Evolutionary conservation across 2,888 invertebrate species (phyloP), one percentile per base, ranked within the genome.

Genomic region (Drosophila ochracea): DNA sequence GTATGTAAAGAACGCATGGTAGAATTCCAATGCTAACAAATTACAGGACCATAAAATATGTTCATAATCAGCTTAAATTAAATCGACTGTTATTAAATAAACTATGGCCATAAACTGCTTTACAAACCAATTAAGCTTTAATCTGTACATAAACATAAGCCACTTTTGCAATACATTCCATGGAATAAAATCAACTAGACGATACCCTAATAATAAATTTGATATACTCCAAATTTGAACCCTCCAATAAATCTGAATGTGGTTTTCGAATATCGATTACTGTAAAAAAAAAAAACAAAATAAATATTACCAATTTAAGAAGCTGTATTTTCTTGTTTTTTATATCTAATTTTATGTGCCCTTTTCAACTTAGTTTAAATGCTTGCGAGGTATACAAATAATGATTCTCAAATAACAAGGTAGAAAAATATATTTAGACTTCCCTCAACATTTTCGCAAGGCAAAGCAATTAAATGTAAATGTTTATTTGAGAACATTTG

Each of bases 21-120:
- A 11, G 13, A 47, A 33, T 54, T 10, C 21, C 35, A 72, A 25
- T 63, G 10, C 47, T 33, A 2, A 11, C 43, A 33, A 41, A 58
- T 61, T 39, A 13, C 13, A 53, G 35, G 16, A 16, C 35, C 16
- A 35, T 31, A 31, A 43, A 58, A 57, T 72, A 50, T 59, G 58
- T 3, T 16, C 39, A 66, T 76, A 78, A 78, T 68, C 79, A 69
- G 76, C 69, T 72, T 72, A 54, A 79, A 67, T 68, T 25, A 54
- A 66, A 70, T 82, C 64, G 19, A 49, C 55, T 68, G 54, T 43
- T 16, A 43, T 58, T 69, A 70, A 68, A 78, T 69, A 67, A 62
- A 60, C 52, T 55, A 54, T 52, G 50, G 3, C 25, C 21, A 63
- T 71, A 75, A 65, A 78, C 66, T 66, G 53, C 21, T 70, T 61